Percentiles rank a stretch among this genome's conserved stretches.
phyloP scores from a whole-genome alignment of 2,797 vertebrate species.

The Hafferia zeledoni region DNA sequence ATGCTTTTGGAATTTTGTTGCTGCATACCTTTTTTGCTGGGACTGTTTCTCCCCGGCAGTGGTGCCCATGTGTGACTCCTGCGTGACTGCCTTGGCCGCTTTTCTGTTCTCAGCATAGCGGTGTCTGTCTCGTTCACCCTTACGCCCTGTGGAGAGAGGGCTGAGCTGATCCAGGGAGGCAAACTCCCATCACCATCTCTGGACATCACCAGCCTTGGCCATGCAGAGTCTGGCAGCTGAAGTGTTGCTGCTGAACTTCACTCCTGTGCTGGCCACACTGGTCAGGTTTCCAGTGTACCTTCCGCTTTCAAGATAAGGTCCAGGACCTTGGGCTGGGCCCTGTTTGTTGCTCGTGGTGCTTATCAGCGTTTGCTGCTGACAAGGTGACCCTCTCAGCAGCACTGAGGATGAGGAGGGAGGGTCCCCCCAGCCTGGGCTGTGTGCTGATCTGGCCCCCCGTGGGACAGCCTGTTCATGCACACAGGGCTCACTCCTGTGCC shows the following conservation, averaged over 20 bases:
- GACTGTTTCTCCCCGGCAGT: rapidly evolving
- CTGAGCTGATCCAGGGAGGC: background rate
- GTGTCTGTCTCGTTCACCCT: rapidly evolving
- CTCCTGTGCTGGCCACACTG: background rate
- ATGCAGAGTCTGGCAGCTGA: background rate
- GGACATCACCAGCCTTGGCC: background rate
- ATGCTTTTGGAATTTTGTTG: background rate
- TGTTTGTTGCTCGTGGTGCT: conserved; percentile 8
- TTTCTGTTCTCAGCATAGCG: rapidly evolving
- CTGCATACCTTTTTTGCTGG: background rate
- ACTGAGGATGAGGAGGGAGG: background rate
- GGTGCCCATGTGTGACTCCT: rapidly evolving
- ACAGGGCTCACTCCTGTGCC: rapidly evolving
- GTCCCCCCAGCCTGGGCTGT: rapidly evolving
- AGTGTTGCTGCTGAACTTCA: rapidly evolving
- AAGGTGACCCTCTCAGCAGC: background rate
- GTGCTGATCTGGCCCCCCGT: background rate
- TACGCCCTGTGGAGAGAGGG: rapidly evolving
- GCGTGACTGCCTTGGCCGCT: background rate
- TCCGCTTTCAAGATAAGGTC: background rate
- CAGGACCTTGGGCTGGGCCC: conserved; percentile 18
- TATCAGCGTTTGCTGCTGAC: background rate
- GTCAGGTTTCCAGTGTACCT: conserved; percentile 1
- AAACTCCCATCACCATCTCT: background rate
- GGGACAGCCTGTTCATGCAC: rapidly evolving